Evolutionary conservation across 23 tunicate genomes (phyloP), one percentile per base, ranked within the genome.

Genomic region (Halocynthia roretzi): DNA sequence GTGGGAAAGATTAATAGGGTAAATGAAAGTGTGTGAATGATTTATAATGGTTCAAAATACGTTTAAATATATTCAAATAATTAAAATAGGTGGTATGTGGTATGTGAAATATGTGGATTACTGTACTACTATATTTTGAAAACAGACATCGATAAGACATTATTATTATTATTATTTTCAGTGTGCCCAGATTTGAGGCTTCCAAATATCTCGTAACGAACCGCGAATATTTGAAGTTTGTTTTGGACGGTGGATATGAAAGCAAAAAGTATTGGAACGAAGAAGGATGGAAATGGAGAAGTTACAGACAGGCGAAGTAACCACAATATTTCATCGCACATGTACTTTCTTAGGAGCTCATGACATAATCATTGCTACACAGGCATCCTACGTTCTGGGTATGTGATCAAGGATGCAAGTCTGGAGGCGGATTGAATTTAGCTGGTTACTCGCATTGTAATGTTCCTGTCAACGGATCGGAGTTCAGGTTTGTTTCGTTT

Each of bases 361-460:
- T 15, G n/a, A 60, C 17, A 31, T 31, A 31, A 31, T 31, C 44
- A 31, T 31, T 31, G 44, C 11, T 52, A 62, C 51, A 19, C 82
- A 89, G 96, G 50, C 97, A 91, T 67, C 97, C 97, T 6, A 71
- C 87, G 19, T 91, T 91, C 53, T 91, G 97, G 96, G 96, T 89
- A 10, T 89, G 96, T 57, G 54, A 71, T 15, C 49, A 75, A 50
- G 75, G 75, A 7, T 89, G 96, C 78, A 89, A 89, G 71, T 89
- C 96, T 21, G 86, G 86, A 56, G 84, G 96, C 69, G 96, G 96
- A 6, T 74, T 80, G 15, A 79, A 67, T 56, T 51, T 89, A 6
- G 58, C 88, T 8, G 7, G 74, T 11, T 80, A 83, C 72, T 58
- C 78, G 15, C 96, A 89, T 71, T 89, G 96, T 64, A 64, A 52